Percentiles rank a stretch among this genome's conserved stretches.
Evolutionary conservation across 2,113 vertebrate genomes (phyloP).

Genomic region (Panthera leo): DNA sequence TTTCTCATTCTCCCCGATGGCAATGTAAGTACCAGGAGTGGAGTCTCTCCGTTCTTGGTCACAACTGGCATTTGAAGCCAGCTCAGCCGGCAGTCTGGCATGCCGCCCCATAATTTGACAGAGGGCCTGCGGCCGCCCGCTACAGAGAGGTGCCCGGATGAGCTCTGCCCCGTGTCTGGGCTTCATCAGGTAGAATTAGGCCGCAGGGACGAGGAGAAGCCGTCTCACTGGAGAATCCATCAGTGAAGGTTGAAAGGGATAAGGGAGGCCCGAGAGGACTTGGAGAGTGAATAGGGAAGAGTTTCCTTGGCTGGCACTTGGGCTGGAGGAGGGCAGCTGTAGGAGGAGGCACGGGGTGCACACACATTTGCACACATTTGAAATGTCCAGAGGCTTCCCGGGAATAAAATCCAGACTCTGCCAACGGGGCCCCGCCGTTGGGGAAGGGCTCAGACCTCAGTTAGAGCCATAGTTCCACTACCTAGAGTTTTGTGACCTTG

Average conservation of each 20-base stretch:
- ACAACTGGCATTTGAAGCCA: neutral
- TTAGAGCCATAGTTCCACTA: neutral
- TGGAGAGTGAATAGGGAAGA: fast-evolving
- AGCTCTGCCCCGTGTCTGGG: neutral
- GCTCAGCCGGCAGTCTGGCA: neutral
- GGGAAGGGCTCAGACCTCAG: neutral
- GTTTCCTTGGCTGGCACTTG: neutral
- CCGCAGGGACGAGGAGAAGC: neutral
- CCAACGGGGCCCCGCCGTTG: fast-evolving
- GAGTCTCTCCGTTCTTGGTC: neutral
- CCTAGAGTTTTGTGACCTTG: no score
- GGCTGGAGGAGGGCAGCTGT: fast-evolving
- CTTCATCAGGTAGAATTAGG: neutral
- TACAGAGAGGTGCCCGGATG: neutral
- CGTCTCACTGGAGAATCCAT: fast-evolving
- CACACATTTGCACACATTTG: no score
- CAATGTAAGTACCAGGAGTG: neutral
- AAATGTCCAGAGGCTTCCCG: neutral
- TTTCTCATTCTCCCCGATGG: neutral
- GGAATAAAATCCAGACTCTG: neutral
- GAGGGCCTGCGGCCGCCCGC: fast-evolving
- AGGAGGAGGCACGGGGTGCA: fast-evolving
- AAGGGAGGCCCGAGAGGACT: neutral
- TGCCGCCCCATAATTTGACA: neutral
- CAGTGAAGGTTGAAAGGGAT: neutral